phyloP scores from a whole-genome alignment of 2,888 invertebrate genomes.

The Hirtodrosophila alboralis region DNA sequence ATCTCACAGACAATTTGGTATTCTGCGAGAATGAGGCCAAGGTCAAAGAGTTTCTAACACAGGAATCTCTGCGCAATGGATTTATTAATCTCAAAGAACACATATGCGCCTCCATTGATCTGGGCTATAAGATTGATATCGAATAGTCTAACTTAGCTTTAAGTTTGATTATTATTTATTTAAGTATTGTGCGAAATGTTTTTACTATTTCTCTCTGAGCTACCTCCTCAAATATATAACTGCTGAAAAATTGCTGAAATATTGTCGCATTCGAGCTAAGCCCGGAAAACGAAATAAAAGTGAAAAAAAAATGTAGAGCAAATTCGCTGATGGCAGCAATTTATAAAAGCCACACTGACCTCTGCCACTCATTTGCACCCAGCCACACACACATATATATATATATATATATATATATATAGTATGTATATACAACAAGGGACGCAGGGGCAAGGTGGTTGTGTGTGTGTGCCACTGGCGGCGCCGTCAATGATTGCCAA shows the following conservation, averaged over 20 bases:
- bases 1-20: conserved; percentile 81
- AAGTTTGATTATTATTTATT: conserved; percentile 61
- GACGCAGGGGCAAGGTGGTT: conserved; percentile 8
- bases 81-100: conserved; percentile 82
- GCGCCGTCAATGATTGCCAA: conserved; percentile 80
- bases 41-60: conserved; percentile 81
- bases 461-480: conserved; percentile 28
- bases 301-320: conserved; percentile 63
- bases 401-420: too few relatives aligned
- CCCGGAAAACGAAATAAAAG: conserved; percentile 37
- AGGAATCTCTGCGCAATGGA: conserved; percentile 82
- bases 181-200: conserved; percentile 22
- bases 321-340: conserved; percentile 74
- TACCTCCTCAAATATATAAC: conserved; percentile 16
- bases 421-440: conserved; percentile 8
- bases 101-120: conserved; percentile 83
- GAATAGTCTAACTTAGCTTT: conserved; percentile 63
- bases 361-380: conserved; percentile 33
- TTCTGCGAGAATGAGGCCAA: conserved; percentile 81
- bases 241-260: conserved; percentile 7
- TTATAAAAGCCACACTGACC: conserved; percentile 68
- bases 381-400: too few relatives aligned
- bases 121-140: conserved; percentile 83
- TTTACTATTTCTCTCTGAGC: background rate
- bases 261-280: conserved; percentile 11